Base-by-base conservation (phyloP, 2,888 invertebrate genomes). In the Altica lythri region DNA sequence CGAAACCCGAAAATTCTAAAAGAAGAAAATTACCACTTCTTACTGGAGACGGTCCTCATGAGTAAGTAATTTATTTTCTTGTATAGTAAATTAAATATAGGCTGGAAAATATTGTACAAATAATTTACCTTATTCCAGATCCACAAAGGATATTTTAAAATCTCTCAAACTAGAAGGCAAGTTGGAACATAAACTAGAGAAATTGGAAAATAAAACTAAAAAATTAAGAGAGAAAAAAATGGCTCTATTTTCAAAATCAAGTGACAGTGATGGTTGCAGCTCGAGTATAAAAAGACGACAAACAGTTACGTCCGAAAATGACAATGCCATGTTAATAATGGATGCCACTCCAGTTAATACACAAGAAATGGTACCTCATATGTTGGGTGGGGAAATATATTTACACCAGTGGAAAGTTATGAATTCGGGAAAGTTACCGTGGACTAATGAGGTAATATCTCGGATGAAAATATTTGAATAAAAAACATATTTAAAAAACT, bases 161-260 rank as follows among this genome's bases (percentile, higher is more conserved):
- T 62, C 68, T 1, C 32, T 68, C 12, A 75, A 71, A 58, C 61
- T 70, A 16, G 75, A 75, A 37, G 68, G 66, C 17, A 75, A 75
- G 58, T 54, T 75, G 5, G 74, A 75, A 53, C 68, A 65, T 9
- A 76, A 77, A 62, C 59, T 77, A 51, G 77, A 77, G 51, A 75
- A 76, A 55, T 59, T 77, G n/a, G 77, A 77, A 46, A 69, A 69
- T 40, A 77, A 77, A 60, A 72, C 77, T 1, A 71, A 72, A 49
- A 75, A 75, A 54, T 70, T 76, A 16, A 72, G 75, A 52, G 75
- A 76, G 42, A 77, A 76, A 59, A 76, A 76, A 61, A 45, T 69
- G 53, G 68, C 70, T 4, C 59, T 73, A 4, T 65, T 68, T 6
- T 60, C 63, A 4, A 65, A 64, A 56, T 63, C 65, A 8, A 69